These are phyloP conservation scores for Acanthiza pusilla DNA, from an alignment of 2,797 vertebrate species.

Conservation along the genomic window DNA sequence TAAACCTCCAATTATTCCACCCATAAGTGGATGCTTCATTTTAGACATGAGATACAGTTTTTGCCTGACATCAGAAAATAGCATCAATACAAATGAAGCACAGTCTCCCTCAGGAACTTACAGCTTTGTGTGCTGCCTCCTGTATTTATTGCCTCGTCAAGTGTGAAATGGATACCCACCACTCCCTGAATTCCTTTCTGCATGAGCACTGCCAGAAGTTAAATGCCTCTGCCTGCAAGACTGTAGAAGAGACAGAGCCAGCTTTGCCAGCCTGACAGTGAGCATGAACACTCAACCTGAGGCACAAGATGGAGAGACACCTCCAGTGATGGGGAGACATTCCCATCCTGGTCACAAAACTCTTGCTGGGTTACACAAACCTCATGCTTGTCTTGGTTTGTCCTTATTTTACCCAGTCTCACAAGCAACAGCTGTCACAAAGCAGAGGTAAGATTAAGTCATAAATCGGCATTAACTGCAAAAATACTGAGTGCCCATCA, in stretches of 20 bases:
- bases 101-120: not conserved
- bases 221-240: not conserved
- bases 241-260: not conserved
- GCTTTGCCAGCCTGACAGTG: not conserved
- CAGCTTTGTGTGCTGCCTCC: not conserved
- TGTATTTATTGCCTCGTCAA: not conserved
- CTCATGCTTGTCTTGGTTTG: not conserved
- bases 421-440: not conserved
- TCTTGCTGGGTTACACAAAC: not conserved
- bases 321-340: not conserved
- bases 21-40: not conserved
- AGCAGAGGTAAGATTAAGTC: not conserved
- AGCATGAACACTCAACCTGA: not conserved
- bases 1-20: not conserved
- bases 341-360: not conserved
- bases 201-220: not conserved
- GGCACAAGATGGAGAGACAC: not conserved
- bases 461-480: not conserved
- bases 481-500: not conserved
- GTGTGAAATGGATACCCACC: not conserved
- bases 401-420: not conserved
- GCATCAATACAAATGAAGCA: not conserved
- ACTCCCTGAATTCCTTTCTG: slow-evolving; percentile 29
- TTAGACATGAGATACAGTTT: not conserved
- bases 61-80: not conserved